Conservation (phyloP, 2,888 invertebrate species). For the Epinotia bilunana region DNA sequence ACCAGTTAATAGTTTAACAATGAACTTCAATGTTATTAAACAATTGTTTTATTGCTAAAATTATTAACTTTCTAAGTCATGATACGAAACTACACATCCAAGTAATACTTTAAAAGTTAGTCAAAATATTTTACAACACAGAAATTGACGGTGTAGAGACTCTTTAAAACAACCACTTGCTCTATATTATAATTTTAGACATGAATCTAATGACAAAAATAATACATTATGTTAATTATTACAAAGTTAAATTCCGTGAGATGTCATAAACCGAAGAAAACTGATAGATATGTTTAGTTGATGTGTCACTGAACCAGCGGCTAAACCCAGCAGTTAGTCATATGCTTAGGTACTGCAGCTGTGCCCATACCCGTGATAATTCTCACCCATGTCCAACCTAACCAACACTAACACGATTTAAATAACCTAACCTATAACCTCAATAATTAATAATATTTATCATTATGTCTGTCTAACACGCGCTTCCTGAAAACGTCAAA, state of each 20-base stretch:
- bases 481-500: not conserved
- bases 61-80: slow-evolving; percentile 57
- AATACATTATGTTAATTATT: slow-evolving; percentile 36
- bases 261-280: not conserved
- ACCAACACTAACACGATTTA: slow-evolving; percentile 19
- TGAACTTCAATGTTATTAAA: slow-evolving; percentile 20
- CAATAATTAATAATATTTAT: not conserved
- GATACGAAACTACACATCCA: slow-evolving; percentile 67
- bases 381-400: slow-evolving; percentile 80
- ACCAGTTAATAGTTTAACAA: slow-evolving; percentile 18
- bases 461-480: not conserved
- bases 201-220: slow-evolving; percentile 58
- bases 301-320: slow-evolving; percentile 5
- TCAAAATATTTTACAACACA: slow-evolving; percentile 78
- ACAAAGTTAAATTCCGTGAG: slow-evolving; percentile 7
- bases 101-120: slow-evolving; percentile 66
- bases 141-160: slow-evolving; percentile 83
- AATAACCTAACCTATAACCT: slow-evolving; percentile 3
- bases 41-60: slow-evolving; percentile 40
- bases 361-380: slow-evolving; percentile 67
- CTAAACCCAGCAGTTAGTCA: not conserved
- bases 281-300: slow-evolving; percentile 16
- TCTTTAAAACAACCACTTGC: slow-evolving; percentile 71
- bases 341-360: not conserved
- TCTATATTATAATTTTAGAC: slow-evolving; percentile 71